Percentiles rank a stretch among this genome's conserved stretches.
Evolutionary conservation across 1,140 invertebrate species (phyloP).

Genomic region (Maniola jurtina): DNA sequence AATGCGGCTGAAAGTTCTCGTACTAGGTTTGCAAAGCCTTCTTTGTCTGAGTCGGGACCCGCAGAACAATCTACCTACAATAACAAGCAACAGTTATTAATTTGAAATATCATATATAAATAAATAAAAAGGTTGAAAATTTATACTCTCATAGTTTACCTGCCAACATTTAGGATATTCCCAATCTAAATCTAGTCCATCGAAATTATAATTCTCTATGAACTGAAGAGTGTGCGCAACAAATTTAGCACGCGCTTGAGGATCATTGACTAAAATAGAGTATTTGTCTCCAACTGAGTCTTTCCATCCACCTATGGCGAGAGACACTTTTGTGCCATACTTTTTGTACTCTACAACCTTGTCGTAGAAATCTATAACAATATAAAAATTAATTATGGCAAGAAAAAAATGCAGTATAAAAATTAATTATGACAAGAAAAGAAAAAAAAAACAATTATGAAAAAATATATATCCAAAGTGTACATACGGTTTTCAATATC

Average conservation of each 20-base stretch:
- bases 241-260: slow-evolving; percentile 84
- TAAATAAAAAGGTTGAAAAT: too few species aligned
- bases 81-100: background rate
- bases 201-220: slow-evolving; percentile 90
- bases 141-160: slow-evolving; percentile 44
- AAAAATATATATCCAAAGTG: background rate
- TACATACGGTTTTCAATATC: slow-evolving; percentile 89
- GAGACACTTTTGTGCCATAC: slow-evolving; percentile 88
- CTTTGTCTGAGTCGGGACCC: slow-evolving; percentile 90
- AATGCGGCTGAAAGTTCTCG: slow-evolving; percentile 87
- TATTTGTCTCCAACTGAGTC: slow-evolving; percentile 93
- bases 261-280: slow-evolving; percentile 88
- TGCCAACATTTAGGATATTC: slow-evolving; percentile 95
- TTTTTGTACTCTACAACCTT: slow-evolving; percentile 88
- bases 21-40: slow-evolving; percentile 86
- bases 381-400: slow-evolving; percentile 3
- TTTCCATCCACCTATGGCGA: slow-evolving; percentile 94
- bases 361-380: slow-evolving; percentile 87
- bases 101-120: background rate
- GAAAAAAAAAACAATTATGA: too few species aligned
- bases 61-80: slow-evolving; percentile 87
- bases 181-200: slow-evolving; percentile 94
- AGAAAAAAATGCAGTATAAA: background rate
- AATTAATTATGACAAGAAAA: background rate
- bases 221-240: slow-evolving; percentile 87